These are phyloP conservation scores for Labeo rohita DNA, from an alignment of 2,113 vertebrate genomes.

Conservation along the genomic window DNA sequence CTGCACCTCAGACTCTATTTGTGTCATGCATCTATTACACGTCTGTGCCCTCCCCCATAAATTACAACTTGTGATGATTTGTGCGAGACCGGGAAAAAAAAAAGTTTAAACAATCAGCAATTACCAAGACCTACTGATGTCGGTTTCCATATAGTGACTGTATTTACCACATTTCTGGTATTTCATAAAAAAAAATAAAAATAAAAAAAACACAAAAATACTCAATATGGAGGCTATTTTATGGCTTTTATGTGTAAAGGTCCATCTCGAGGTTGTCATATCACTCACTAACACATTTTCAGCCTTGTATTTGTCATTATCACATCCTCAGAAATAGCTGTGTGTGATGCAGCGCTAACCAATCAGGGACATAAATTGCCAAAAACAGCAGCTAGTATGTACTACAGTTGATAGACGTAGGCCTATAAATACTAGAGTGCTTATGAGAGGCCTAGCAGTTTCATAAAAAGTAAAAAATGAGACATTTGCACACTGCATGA, in stretches of 20 bases:
- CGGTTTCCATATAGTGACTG: background rate
- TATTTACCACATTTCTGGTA: background rate
- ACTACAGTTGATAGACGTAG: background rate
- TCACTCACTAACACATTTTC: background rate
- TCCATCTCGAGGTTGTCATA: background rate
- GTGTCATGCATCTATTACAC: constrained; percentile 74
- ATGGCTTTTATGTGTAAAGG: background rate
- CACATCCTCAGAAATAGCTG: background rate
- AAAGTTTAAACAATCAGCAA: background rate
- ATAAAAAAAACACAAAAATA: background rate
- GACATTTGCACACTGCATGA: constrained; percentile 3
- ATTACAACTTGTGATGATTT: constrained; percentile 7
- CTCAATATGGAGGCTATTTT: background rate
- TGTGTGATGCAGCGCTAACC: constrained; percentile 4
- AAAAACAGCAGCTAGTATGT: background rate
- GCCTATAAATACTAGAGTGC: background rate
- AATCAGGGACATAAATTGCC: background rate
- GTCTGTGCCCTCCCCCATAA: constrained; percentile 58
- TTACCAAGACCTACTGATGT: background rate
- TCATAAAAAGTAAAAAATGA: background rate
- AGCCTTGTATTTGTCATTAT: background rate
- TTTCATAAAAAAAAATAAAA: background rate
- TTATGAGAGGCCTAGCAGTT: constrained; percentile 8
- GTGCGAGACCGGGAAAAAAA: background rate
- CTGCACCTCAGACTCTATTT: constrained; percentile 72